These are phyloP conservation scores for Eilema depressum DNA, from an alignment of 2,888 invertebrate genomes.

Conservation along the genomic window DNA sequence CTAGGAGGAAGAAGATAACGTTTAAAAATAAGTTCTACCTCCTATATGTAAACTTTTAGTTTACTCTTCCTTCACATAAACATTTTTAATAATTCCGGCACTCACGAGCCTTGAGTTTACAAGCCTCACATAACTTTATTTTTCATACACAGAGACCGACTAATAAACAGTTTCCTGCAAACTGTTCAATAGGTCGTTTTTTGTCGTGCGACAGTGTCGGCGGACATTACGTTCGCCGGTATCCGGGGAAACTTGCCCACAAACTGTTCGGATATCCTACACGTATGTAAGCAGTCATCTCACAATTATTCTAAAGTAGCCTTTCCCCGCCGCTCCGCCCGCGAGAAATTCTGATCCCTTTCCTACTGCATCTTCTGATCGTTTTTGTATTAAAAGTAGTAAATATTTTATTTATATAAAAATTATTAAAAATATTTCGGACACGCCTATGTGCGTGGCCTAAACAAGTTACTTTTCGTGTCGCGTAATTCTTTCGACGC, in stretches of 20 bases:
- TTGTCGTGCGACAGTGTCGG: constrained; percentile 29
- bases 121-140: no score
- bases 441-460: not conserved
- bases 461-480: not conserved
- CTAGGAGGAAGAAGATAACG: no score
- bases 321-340: no score
- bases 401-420: no score
- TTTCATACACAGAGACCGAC: not conserved
- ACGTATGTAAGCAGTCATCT: constrained; percentile 38
- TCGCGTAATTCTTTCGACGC: no score
- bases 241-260: constrained; percentile 49
- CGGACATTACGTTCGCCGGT: constrained; percentile 46
- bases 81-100: no score
- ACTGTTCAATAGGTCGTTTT: constrained; percentile 29
- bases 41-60: no score
- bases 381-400: no score
- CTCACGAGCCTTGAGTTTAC: not conserved
- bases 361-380: not conserved
- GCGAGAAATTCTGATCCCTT: not conserved
- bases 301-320: no score
- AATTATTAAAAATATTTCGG: no score
- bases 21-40: no score
- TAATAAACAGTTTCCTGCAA: constrained; percentile 13
- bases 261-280: constrained; percentile 44
- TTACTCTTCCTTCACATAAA: no score